phyloP scores from a whole-genome alignment of 1,140 invertebrate species.

The Zaprionus tsacasi region DNA sequence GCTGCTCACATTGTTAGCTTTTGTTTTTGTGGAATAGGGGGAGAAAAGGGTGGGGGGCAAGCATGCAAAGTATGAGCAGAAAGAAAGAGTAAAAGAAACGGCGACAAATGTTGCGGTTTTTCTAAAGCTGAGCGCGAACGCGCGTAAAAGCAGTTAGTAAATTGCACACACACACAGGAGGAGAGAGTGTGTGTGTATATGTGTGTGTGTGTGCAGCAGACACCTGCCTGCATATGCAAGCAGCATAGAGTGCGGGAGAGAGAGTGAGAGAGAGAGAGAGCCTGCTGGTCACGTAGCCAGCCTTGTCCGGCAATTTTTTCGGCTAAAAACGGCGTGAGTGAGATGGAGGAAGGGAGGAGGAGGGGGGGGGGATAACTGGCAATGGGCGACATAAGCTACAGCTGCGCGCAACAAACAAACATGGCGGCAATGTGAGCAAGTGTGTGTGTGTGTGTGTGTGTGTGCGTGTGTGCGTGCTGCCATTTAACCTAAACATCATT shows the following conservation, averaged over 20 bases:
- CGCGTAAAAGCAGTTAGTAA: conserved; percentile 79
- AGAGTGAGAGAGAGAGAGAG: conserved; percentile 11
- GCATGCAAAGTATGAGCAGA: background rate
- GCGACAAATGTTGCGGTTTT: conserved; percentile 71
- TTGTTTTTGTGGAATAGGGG: conserved; percentile 32
- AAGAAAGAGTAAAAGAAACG: conserved; percentile 24
- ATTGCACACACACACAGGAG: conserved; percentile 55
- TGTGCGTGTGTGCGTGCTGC: conserved; percentile 35
- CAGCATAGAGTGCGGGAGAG: background rate
- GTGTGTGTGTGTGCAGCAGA: conserved; percentile 22
- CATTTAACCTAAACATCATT: conserved; percentile 58
- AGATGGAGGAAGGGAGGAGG: background rate
- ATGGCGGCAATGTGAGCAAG: conserved; percentile 16
- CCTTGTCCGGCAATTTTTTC: conserved; percentile 29
- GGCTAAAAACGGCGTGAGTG: background rate
- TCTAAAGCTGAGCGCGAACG: conserved; percentile 51
- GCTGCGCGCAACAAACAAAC: conserved; percentile 29
- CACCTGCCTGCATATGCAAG: conserved; percentile 45
- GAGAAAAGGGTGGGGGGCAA: background rate
- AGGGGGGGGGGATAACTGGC: background rate
- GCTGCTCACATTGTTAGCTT: conserved; percentile 22
- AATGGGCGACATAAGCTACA: conserved; percentile 26
- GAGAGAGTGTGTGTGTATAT: background rate
- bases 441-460: background rate
- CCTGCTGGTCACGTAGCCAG: conserved; percentile 49